Conservation (phyloP, 2,797 vertebrate species). For the Thaleichthys pacificus region DNA sequence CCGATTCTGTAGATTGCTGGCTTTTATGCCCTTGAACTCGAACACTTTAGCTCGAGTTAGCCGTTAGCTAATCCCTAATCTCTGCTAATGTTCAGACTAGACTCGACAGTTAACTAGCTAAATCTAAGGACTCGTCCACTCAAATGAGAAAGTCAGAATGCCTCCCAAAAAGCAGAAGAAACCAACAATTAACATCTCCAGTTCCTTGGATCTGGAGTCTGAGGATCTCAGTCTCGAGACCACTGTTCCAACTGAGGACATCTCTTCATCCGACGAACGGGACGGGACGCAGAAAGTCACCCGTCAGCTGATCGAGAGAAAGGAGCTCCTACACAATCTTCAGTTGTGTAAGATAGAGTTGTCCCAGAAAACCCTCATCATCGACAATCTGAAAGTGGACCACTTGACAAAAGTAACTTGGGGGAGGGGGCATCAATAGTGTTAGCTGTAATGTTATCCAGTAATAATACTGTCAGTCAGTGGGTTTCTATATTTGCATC, state of each 20-base stretch:
- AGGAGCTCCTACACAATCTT: conserved; percentile 88
- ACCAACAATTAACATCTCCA: conserved; percentile 82
- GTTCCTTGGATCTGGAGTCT: conserved; percentile 92
- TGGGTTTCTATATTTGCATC: no score
- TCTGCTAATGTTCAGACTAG: not conserved
- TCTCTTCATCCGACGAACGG: conserved; percentile 89
- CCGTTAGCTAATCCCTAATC: conserved; percentile 19
- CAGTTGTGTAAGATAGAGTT: conserved; percentile 93
- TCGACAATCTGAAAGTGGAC: conserved; percentile 95
- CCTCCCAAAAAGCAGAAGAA: conserved; percentile 77
- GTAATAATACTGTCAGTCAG: not conserved
- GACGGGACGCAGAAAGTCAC: conserved; percentile 80
- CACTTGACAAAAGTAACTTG: conserved; percentile 88
- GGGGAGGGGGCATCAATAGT: not conserved
- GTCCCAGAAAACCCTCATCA: conserved; percentile 91
- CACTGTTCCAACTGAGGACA: conserved; percentile 90
- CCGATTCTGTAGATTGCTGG: not conserved
- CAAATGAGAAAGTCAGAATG: conserved; percentile 65
- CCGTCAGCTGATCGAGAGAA: conserved; percentile 90
- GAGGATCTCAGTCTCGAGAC: conserved; percentile 98
- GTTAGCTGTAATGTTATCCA: not conserved
- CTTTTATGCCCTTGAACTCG: no score
- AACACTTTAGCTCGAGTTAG: not conserved
- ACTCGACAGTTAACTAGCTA: not conserved
- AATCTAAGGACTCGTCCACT: no score